phyloP scores from a whole-genome alignment of 2,888 invertebrate species.

The Amphipyra tragopoginis region DNA sequence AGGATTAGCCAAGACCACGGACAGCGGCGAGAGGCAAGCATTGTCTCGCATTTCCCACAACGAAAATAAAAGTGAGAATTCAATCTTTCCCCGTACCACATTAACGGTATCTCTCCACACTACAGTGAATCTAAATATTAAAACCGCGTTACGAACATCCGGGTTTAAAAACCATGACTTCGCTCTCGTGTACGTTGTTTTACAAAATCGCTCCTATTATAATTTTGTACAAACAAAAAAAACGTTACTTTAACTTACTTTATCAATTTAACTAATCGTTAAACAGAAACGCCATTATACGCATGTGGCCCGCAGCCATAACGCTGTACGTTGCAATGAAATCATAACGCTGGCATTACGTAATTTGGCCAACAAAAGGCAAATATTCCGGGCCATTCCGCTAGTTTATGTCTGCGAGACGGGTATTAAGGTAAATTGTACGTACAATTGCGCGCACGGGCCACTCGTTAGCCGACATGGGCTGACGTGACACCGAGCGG shows the following conservation, averaged over 20 bases:
- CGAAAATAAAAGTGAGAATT: constrained; percentile 87
- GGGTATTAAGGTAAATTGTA: constrained; percentile 87
- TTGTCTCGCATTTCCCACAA: constrained; percentile 65
- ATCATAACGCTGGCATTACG: constrained; percentile 82
- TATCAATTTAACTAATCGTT: constrained; percentile 60
- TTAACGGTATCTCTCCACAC: constrained; percentile 81
- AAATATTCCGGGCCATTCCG: constrained; percentile 81
- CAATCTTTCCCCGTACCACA: constrained; percentile 73
- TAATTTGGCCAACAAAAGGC: constrained; percentile 86
- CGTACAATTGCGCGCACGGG: constrained; percentile 87
- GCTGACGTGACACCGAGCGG: constrained; percentile 79
- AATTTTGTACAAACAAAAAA: constrained; percentile 61
- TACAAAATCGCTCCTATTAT: constrained; percentile 69
- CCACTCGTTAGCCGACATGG: constrained; percentile 82
- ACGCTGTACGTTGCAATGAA: constrained; percentile 73
- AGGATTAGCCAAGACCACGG: constrained; percentile 61
- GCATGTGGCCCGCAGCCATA: constrained; percentile 62
- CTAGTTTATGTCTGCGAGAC: constrained; percentile 84
- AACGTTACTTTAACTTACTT: constrained; percentile 52
- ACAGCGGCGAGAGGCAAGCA: constrained; percentile 39
- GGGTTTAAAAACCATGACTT: constrained; percentile 80
- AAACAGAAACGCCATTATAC: constrained; percentile 56
- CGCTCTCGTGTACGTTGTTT: constrained; percentile 64
- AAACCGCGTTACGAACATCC: constrained; percentile 77
- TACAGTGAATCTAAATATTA: constrained; percentile 81